Conservation (phyloP, 2,888 invertebrate genomes). For the Drosophila monieri region DNA sequence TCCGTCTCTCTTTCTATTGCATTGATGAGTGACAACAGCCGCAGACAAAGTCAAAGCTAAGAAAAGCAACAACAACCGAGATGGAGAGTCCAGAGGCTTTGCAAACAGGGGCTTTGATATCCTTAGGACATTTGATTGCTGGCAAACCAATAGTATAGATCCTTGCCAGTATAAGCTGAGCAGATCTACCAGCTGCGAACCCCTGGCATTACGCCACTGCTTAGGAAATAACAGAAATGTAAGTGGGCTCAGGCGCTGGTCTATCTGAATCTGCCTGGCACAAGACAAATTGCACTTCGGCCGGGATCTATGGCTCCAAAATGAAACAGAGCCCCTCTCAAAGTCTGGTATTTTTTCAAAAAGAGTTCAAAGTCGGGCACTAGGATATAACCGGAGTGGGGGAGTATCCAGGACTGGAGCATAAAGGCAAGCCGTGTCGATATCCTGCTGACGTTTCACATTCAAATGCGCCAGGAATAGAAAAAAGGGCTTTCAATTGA, state of each 20-base stretch:
- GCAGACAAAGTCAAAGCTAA: conserved; percentile 59
- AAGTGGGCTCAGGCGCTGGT: conserved; percentile 70
- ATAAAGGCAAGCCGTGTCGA: conserved; percentile 57
- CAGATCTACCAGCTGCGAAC: background rate
- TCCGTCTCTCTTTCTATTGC: conserved; percentile 2
- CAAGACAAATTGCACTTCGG: conserved; percentile 82
- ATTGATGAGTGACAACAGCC: conserved; percentile 65
- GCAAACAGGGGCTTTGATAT: conserved; percentile 1
- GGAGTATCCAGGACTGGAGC: conserved; percentile 37
- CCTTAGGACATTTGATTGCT: background rate
- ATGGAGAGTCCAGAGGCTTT: background rate
- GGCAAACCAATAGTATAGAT: no score
- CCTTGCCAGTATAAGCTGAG: no score
- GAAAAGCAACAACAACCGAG: conserved; percentile 27
- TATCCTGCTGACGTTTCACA: conserved; percentile 81
- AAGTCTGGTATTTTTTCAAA: conserved; percentile 29
- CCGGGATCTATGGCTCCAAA: conserved; percentile 71
- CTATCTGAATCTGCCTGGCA: conserved; percentile 66
- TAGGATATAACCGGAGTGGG: conserved; percentile 5
- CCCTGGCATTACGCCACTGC: background rate
- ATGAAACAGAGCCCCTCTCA: conserved; percentile 59
- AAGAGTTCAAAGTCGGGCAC: conserved; percentile 10
- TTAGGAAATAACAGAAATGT: conserved; percentile 57
- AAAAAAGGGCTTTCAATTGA: background rate
- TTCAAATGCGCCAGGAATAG: conserved; percentile 59